Evolutionary conservation across 2,113 vertebrate genomes (phyloP), one percentile per base, ranked within the genome.

Genomic region (Eubucco bourcierii): DNA sequence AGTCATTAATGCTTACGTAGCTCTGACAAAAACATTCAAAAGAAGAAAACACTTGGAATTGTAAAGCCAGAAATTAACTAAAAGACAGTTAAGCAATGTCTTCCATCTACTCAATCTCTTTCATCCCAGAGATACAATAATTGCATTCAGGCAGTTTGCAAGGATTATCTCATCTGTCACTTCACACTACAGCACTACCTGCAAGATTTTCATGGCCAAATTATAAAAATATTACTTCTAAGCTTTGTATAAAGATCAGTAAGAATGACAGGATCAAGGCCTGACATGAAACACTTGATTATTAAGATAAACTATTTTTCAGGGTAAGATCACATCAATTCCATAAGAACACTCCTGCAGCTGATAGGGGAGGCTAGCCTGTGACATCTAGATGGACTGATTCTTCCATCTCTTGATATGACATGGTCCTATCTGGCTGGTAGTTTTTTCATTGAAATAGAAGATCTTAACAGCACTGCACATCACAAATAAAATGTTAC

Each of bases 191-290:
- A 77, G n/a, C 27, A 56, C 56, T n/a, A 60, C 8, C 14, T 58
- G 9, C 3, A 64, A 47, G 13, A 44, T 81, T 80, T 71, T 71
- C 78, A 59, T 18, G 39, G 68, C 68, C 24, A 2, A 85, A 93
- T 77, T n/a, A 77, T 29, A 67, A 87, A 64, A 74, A 77, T 74
- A 84, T 59, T 87, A 64, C 16, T 71, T 90, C n/a, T 34, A 29
- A 6, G 15, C 71, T 84, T 85, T 80, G 34, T 47, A 71, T 16
- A 58, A 80, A 71, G 21, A 60, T 64, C 37, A 77, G 31, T 39
- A 6, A 50, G 88, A 95, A 93, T 89, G 87, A 94, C 93, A 94
- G 95, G 94, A 93, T 87, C 95, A 75, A 71, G 31, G 33, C 29
- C 65, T 65, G 53, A 77, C 65, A 84, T 74, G 20, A 71, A 92